phyloP scores from a whole-genome alignment of 2,888 invertebrate species.

The Diploptera punctata region DNA sequence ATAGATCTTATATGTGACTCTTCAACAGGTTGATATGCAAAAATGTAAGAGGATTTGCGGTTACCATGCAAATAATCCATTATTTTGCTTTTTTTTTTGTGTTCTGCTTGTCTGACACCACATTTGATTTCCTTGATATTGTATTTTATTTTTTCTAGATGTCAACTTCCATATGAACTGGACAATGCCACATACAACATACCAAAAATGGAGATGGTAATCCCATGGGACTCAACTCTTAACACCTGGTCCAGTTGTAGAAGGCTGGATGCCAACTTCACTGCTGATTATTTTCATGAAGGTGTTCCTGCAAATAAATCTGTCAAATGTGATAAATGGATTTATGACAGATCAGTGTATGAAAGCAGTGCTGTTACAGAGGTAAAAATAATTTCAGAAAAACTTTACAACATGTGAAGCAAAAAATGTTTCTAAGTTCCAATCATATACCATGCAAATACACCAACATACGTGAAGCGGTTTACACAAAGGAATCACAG shows the following conservation, averaged over 20 bases:
- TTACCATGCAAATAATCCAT: too few species aligned
- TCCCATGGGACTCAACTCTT: constrained; percentile 59
- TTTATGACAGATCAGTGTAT: constrained; percentile 67
- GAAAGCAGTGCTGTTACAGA: constrained; percentile 69
- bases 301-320: constrained; percentile 49
- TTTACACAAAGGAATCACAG: too few species aligned
- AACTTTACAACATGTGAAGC: too few species aligned
- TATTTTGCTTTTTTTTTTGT: too few species aligned
- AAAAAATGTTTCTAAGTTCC: too few species aligned
- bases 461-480: too few species aligned
- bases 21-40: too few species aligned
- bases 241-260: constrained; percentile 61
- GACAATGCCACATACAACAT: constrained; percentile 60
- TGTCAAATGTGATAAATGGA: constrained; percentile 60
- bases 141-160: constrained; percentile 58
- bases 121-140: too few species aligned
- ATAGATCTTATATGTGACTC: too few species aligned
- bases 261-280: constrained; percentile 57
- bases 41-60: too few species aligned
- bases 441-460: too few species aligned
- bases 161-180: constrained; percentile 64
- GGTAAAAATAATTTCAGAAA: constrained; percentile 58
- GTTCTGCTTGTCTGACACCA: too few species aligned
- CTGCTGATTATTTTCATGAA: constrained; percentile 50
- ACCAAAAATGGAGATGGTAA: constrained; percentile 59